phyloP scores from a whole-genome alignment of 2,888 invertebrate genomes.

The Leucozona laternaria region DNA sequence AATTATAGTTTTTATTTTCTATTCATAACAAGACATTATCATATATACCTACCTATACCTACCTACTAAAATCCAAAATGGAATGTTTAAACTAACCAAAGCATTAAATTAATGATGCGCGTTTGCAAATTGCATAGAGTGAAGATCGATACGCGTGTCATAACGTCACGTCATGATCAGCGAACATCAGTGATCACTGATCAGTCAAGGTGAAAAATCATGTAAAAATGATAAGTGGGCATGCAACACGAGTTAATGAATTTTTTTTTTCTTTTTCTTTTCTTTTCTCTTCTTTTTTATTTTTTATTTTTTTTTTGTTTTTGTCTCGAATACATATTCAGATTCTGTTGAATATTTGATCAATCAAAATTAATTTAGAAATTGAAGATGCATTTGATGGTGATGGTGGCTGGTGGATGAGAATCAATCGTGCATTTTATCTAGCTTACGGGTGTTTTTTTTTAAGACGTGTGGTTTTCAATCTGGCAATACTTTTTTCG shows the following conservation, averaged over 20 bases:
- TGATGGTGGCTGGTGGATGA: too few species aligned
- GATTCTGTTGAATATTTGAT: constrained; percentile 2
- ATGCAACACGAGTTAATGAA: constrained; percentile 16
- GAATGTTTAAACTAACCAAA: not conserved
- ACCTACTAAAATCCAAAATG: not conserved
- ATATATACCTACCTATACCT: too few species aligned
- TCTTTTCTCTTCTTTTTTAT: too few species aligned
- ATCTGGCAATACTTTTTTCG: too few species aligned
- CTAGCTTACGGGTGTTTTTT: too few species aligned
- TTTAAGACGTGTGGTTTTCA: too few species aligned
- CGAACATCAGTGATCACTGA: constrained; percentile 31
- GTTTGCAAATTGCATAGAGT: constrained; percentile 48
- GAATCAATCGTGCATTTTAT: not conserved
- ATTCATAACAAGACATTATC: constrained; percentile 20
- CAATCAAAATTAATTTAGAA: constrained; percentile 11
- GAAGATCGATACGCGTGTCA: constrained; percentile 61
- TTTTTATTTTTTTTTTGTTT: not conserved
- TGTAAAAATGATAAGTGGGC: constrained; percentile 52
- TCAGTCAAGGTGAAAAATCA: constrained; percentile 69
- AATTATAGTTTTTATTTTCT: constrained; percentile 60
- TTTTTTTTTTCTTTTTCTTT: not conserved
- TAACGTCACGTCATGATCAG: constrained; percentile 50
- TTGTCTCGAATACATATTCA: not conserved
- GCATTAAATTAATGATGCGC: not conserved
- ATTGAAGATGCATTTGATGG: not conserved